A percentile compares a stretch with the other conserved stretches of the same genome.
Conservation (phyloP, 2,888 invertebrate species). For the Drosophila phalerata region DNA sequence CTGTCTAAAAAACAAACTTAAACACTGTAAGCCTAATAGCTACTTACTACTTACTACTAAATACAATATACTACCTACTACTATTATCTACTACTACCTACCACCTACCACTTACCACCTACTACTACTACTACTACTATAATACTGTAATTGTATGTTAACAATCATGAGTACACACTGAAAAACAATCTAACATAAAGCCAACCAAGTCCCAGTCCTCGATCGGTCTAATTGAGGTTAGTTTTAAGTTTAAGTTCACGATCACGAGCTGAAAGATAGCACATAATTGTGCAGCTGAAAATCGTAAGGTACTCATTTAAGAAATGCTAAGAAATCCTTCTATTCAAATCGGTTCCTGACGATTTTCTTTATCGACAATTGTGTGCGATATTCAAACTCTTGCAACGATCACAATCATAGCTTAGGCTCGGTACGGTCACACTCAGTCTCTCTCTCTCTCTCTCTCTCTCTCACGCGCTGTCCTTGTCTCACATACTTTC, state of each 20-base stretch:
- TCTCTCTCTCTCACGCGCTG: constrained; percentile 4
- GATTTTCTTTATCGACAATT: constrained; percentile 12
- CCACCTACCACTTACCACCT: constrained; percentile 38
- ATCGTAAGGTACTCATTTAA: constrained; percentile 5
- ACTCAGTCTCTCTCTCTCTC: constrained; percentile 18
- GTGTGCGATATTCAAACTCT: not conserved
- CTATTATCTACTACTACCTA: constrained; percentile 42
- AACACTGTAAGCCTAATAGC: constrained; percentile 57
- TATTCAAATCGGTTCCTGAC: not conserved
- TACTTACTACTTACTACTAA: constrained; percentile 48
- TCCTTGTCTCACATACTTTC: constrained; percentile 9
- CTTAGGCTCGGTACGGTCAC: constrained; percentile 45
- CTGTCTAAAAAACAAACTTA: constrained; percentile 36
- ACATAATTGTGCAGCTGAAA: not conserved
- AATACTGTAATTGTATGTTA: constrained; percentile 54
- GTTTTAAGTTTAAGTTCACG: constrained; percentile 58
- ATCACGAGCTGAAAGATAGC: constrained; percentile 11
- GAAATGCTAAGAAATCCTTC: not conserved
- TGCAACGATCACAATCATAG: constrained; percentile 24
- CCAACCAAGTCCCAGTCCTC: constrained; percentile 47
- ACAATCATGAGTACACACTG: constrained; percentile 53
- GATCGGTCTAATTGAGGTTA: constrained; percentile 53
- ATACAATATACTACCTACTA: constrained; percentile 46
- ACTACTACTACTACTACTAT: constrained; percentile 40
- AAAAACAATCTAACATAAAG: constrained; percentile 38